A percentile compares a stretch with the other conserved stretches of the same genome.
Conservation (phyloP, 2,888 invertebrate species). For the Tetragnatha montana region DNA sequence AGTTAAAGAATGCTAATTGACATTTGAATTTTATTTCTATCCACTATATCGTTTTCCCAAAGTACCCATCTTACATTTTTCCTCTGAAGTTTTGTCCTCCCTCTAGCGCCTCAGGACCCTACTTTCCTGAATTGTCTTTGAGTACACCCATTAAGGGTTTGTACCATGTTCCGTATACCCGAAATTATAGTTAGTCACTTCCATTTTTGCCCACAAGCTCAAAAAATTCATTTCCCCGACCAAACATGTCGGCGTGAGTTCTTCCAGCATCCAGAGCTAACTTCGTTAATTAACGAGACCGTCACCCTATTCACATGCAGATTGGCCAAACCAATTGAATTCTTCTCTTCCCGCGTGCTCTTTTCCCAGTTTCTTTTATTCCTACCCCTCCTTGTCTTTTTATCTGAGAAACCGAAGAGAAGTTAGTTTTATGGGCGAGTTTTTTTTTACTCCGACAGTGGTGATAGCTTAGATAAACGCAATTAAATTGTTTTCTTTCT, state of each 20-base stretch:
- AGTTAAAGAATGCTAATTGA: no score
- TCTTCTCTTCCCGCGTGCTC: constrained; percentile 15
- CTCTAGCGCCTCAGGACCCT: no score
- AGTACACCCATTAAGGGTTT: no score
- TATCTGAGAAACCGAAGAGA: constrained; percentile 18
- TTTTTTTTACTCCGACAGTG: constrained; percentile 31
- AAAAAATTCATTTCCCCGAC: background rate
- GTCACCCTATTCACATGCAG: constrained; percentile 34
- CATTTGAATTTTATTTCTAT: no score
- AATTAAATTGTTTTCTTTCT: constrained; percentile 43
- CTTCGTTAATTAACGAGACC: constrained; percentile 45
- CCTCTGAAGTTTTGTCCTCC: no score
- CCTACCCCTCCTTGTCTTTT: background rate
- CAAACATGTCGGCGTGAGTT: constrained; percentile 12
- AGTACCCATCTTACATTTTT: no score
- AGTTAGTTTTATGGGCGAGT: constrained; percentile 6
- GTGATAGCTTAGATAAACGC: constrained; percentile 47
- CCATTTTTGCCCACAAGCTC: no score
- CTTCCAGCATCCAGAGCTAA: background rate
- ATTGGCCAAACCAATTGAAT: constrained; percentile 45
- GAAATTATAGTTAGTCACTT: no score
- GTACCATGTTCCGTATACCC: no score
- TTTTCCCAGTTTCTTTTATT: constrained; percentile 14
- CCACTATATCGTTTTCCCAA: no score
- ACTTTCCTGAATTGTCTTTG: no score